Evolutionary conservation across 2,797 vertebrate genomes (phyloP), one percentile per base, ranked within the genome.

Genomic region (Propithecus deckenii): DNA sequence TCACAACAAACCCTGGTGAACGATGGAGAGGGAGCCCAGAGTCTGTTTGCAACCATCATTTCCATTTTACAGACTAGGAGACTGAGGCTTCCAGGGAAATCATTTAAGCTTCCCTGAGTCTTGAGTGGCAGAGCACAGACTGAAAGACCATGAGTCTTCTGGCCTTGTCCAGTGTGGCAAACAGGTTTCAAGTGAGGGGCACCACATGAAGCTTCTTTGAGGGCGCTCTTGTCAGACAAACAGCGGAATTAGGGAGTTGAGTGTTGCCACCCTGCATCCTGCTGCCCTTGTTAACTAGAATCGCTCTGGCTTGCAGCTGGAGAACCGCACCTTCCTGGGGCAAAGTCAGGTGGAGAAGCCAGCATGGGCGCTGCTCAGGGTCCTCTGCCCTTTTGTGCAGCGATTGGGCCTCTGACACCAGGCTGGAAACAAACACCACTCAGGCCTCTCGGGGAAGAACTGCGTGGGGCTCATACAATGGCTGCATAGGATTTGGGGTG

Each of bases 61-160:
- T 30, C 86, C 91, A 65, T 80, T 91, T 91, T 52, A 89, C 17
- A 52, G 93, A 74, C 76, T 63, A 80, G 52, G 69, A 96, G 55
- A 61, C 20, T 9, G 86, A 96, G 94, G 52, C 23, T 48, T 69
- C 13, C 28, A 84, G 75, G 75, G 4, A 23, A 63, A 72, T 84
- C 41, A 14, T 23, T 4, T 2, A 78, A 76, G 25, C 0, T 76
- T 63, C 43, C 10, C 5, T 0, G 0, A 72, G 63, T 25, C 83
- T 61, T 41, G 79, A 87, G 35, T 46, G 69, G 32, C 61, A 81
- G 61, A 63, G 43, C 28, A 46, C 55, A 55, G 55, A 79, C 15
- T 22, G 32, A 63, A n/a, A 9, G 63, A 86, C 10, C 22, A 48
- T 0, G 5, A 57, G 20, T 41, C 46, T 88, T 28, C 61, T 1